A percentile compares a stretch with the other conserved stretches of the same genome.
These are phyloP conservation scores for Megatriorchis doriae DNA, from an alignment of 2,113 vertebrate genomes.

Conservation along the genomic window DNA sequence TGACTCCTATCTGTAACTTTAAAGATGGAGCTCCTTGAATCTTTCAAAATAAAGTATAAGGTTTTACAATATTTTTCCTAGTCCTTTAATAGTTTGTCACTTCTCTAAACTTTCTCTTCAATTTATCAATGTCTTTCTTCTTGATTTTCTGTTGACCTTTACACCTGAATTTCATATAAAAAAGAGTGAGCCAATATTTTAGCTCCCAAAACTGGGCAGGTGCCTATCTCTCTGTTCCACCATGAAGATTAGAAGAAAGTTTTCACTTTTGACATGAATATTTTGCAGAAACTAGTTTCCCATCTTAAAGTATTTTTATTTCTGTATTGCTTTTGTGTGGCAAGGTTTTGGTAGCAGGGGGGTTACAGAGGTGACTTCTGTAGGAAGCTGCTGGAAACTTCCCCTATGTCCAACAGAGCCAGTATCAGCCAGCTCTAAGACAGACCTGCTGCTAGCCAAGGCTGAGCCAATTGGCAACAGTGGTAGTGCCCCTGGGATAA, in stretches of 20 bases:
- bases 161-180: background rate
- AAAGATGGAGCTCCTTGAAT: background rate
- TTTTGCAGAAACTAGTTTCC: background rate
- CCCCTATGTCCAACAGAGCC: background rate
- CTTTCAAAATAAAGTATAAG: background rate
- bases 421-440: background rate
- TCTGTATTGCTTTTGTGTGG: background rate
- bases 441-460: rapidly evolving
- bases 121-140: background rate
- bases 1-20: background rate
- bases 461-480: background rate
- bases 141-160: background rate
- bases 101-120: background rate
- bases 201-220: background rate
- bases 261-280: background rate
- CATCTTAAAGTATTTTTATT: background rate
- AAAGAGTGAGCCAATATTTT: background rate
- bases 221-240: background rate
- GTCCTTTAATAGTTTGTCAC: background rate
- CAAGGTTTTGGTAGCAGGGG: background rate
- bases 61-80: background rate
- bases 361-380: background rate
- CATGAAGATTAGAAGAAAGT: background rate
- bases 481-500: background rate
- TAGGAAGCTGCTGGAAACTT: background rate